Conservation (phyloP, 2,113 vertebrate species). For the Sterrhoptilus dennistouni region DNA sequence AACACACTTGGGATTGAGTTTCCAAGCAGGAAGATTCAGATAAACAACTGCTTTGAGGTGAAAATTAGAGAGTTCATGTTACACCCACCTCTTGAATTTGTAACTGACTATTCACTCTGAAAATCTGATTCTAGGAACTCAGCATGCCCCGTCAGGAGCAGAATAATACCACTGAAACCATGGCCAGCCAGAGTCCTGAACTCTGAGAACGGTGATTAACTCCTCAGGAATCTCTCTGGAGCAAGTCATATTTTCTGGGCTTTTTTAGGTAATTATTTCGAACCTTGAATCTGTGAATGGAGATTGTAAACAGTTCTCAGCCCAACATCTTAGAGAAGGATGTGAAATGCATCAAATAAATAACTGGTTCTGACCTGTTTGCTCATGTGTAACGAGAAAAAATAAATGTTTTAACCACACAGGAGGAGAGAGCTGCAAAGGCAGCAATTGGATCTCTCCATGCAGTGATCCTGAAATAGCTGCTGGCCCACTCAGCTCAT, state of each 20-base stretch:
- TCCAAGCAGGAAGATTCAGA: conserved; percentile 29
- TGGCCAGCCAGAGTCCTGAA: neutral
- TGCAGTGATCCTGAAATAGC: neutral
- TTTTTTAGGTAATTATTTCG: neutral
- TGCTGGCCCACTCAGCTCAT: neutral
- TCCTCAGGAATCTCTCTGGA: neutral
- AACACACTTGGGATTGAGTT: neutral
- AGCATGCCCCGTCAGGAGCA: conserved; percentile 33
- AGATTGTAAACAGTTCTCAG: neutral
- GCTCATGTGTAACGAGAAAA: neutral
- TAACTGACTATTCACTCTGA: conserved; percentile 14
- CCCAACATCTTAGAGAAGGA: neutral
- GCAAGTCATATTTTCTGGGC: neutral
- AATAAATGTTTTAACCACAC: neutral
- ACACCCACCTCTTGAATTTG: conserved; percentile 43
- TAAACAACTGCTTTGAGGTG: conserved; percentile 37
- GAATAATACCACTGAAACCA: neutral
- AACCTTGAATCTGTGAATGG: neutral
- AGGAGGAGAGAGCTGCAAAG: neutral
- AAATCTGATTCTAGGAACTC: conserved; percentile 24
- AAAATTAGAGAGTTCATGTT: conserved; percentile 31
- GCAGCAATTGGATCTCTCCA: neutral
- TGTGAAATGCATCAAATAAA: neutral
- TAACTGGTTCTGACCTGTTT: neutral
- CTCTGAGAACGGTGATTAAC: neutral